phyloP scores from a whole-genome alignment of 1,140 invertebrate genomes.

The Anadara kagoshimensis region DNA sequence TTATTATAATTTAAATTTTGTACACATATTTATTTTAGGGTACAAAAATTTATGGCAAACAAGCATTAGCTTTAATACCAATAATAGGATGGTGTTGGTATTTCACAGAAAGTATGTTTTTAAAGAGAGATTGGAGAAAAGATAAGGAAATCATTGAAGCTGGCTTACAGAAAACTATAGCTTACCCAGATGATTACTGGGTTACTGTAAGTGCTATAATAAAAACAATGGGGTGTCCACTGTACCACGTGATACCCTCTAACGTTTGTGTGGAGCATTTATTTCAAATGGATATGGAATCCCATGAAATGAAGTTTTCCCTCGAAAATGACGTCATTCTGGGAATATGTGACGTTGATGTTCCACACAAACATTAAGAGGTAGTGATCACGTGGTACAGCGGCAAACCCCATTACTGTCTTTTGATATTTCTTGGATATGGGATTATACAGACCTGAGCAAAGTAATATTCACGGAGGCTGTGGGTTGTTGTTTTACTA shows the following conservation, averaged over 20 bases:
- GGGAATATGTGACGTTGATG: no score
- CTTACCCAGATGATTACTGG: slow-evolving; percentile 79
- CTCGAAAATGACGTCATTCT: no score
- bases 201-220: slow-evolving; percentile 63
- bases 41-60: slow-evolving; percentile 96
- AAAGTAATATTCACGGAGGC: no score
- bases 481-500: no score
- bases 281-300: no score
- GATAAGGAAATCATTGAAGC: slow-evolving; percentile 86
- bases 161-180: slow-evolving; percentile 86
- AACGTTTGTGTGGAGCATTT: no score
- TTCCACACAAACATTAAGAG: no score
- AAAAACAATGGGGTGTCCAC: no score
- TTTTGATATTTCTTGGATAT: not conserved
- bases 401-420: no score
- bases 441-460: not conserved
- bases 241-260: no score
- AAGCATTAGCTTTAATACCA: slow-evolving; percentile 92
- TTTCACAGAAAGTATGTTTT: slow-evolving; percentile 93
- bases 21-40: slow-evolving; percentile 83
- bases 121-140: slow-evolving; percentile 93
- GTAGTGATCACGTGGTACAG: no score
- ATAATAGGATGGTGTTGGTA: slow-evolving; percentile 96
- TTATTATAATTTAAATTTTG: not conserved
- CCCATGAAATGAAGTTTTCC: no score